phyloP scores from a whole-genome alignment of 2,888 invertebrate species.

The Spilosoma lubricipeda region DNA sequence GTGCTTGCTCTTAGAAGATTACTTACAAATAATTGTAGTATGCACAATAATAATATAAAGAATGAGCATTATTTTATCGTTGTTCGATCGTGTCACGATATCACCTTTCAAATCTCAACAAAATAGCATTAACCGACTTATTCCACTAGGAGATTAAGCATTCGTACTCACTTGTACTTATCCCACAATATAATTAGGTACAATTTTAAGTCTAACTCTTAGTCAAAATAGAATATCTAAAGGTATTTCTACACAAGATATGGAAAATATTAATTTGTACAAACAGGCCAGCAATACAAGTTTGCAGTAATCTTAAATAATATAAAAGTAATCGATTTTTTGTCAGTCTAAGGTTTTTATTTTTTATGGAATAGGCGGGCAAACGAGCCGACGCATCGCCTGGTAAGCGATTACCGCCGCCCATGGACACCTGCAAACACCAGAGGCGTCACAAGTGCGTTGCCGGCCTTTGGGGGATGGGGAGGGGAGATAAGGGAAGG shows the following conservation, averaged over 20 bases:
- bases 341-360: too few species aligned
- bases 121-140: neutral
- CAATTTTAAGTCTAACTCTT: neutral
- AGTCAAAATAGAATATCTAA: neutral
- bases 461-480: too few species aligned
- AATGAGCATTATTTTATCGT: neutral
- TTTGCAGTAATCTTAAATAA: neutral
- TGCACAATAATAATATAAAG: neutral
- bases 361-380: neutral
- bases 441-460: too few species aligned
- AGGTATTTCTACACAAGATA: neutral
- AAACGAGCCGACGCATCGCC: too few species aligned
- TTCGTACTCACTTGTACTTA: neutral
- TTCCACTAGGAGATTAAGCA: neutral
- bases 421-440: too few species aligned
- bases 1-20: slow-evolving; percentile 8
- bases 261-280: too few species aligned
- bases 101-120: neutral
- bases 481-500: too few species aligned
- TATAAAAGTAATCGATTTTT: too few species aligned
- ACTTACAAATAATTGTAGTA: slow-evolving; percentile 12
- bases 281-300: too few species aligned
- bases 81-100: neutral
- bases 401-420: too few species aligned
- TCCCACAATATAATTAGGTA: neutral